Percentiles rank a stretch among this genome's conserved stretches.
Evolutionary conservation across 2,113 vertebrate species (phyloP).

Genomic region (Speoplatyrhinus poulsoni): DNA sequence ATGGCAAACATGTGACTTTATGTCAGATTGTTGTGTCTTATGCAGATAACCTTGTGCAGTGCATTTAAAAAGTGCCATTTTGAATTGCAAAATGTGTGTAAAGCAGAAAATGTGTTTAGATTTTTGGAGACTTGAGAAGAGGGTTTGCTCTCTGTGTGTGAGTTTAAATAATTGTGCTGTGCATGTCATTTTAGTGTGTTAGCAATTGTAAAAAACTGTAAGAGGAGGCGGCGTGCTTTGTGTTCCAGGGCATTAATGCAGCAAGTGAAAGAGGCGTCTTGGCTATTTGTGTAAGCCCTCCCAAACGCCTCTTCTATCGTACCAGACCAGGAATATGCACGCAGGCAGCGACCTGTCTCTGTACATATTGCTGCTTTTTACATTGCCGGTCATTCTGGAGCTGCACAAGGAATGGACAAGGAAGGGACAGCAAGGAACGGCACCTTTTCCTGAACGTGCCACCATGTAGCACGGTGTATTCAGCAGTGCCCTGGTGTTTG

Average conservation of each 20-base stretch:
- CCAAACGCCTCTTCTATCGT: constrained; percentile 37
- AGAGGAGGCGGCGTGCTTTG: constrained; percentile 4
- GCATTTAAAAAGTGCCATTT: no score
- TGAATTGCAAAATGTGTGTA: no score
- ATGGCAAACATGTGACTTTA: no score
- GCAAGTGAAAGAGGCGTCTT: constrained; percentile 49
- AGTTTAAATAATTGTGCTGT: no score
- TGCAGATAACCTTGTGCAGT: no score
- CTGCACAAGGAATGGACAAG: no score
- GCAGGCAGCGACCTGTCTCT: constrained; percentile 17
- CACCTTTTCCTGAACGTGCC: constrained; percentile 1
- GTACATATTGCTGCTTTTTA: neutral
- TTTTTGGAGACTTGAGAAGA: no score
- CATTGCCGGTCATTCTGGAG: neutral
- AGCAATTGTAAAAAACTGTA: no score
- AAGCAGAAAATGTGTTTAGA: no score
- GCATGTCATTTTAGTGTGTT: no score
- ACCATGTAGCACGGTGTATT: neutral
- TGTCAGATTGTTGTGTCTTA: no score
- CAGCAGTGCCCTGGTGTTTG: constrained; percentile 8
- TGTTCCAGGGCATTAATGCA: constrained; percentile 32
- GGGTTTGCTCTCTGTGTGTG: no score
- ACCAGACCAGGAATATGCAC: constrained; percentile 38
- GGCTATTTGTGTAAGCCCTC: constrained; percentile 37
- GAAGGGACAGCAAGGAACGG: neutral